phyloP scores from a whole-genome alignment of 2,797 vertebrate genomes.

The Yasuhikotakia modesta region DNA sequence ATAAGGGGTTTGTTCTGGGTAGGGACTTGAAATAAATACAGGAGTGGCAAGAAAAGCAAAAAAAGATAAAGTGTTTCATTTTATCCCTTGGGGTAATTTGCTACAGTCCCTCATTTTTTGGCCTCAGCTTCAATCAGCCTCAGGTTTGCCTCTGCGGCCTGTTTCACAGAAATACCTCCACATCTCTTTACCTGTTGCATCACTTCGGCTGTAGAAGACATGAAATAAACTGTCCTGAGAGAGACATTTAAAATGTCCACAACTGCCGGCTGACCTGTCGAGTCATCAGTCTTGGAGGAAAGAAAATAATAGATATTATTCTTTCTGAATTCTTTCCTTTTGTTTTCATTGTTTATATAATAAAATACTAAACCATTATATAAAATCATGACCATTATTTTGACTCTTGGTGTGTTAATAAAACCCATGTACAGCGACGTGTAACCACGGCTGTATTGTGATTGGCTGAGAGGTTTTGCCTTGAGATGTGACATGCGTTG shows the following conservation, averaged over 20 bases:
- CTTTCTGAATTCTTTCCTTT: no score
- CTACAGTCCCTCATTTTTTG: slow-evolving; percentile 51
- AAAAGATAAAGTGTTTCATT: slow-evolving; percentile 52
- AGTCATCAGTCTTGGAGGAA: background rate
- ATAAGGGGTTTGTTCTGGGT: slow-evolving; percentile 18
- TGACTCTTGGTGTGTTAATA: no score
- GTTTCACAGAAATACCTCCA: background rate
- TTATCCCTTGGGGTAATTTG: slow-evolving; percentile 60
- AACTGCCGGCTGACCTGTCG: background rate
- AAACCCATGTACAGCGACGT: no score
- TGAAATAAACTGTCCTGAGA: background rate
- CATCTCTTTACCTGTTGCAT: slow-evolving; percentile 8
- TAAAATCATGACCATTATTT: no score
- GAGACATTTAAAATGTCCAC: background rate
- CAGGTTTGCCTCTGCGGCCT: background rate
- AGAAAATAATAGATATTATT: no score
- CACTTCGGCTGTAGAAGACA: slow-evolving; percentile 3
- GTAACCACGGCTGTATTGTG: background rate
- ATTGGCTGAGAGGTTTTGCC: slow-evolving; percentile 11
- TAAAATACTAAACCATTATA: no score
- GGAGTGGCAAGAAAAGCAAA: slow-evolving; percentile 42
- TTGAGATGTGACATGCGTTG: slow-evolving; percentile 1
- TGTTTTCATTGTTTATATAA: no score
- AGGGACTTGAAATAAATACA: slow-evolving; percentile 60
- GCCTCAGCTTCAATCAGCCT: slow-evolving; percentile 31